Percentiles rank a stretch among this genome's conserved stretches.
Conservation (phyloP, 1,140 invertebrate species). For the Calliphora vicina region DNA sequence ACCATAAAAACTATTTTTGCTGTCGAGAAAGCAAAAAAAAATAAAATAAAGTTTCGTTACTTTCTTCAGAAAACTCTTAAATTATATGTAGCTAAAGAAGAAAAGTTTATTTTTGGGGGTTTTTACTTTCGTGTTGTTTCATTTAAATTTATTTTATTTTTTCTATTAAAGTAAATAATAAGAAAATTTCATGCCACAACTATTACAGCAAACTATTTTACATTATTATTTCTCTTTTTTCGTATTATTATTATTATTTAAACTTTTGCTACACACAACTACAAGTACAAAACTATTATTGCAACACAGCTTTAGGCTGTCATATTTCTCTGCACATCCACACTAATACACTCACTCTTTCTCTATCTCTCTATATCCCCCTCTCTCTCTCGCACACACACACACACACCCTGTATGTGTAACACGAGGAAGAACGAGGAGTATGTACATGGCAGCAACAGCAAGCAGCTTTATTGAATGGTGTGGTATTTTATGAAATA, state of each 20-base stretch:
- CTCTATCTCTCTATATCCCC: not conserved
- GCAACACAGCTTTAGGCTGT: conserved; percentile 29
- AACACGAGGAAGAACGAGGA: not conserved
- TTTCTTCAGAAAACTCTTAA: conserved; percentile 16
- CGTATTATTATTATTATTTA: not conserved
- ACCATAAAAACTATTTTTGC: conserved; percentile 28
- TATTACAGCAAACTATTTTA: conserved; percentile 13
- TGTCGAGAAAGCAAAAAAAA: not conserved
- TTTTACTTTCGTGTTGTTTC: not conserved
- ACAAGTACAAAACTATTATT: conserved; percentile 29
- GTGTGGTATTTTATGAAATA: conserved; percentile 1
- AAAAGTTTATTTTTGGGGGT: conserved; percentile 5
- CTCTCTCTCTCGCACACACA: too few species aligned
- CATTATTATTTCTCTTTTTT: not conserved
- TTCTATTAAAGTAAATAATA: conserved; percentile 27
- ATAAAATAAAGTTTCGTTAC: not conserved
- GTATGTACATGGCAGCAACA: too few species aligned
- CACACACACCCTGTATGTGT: too few species aligned
- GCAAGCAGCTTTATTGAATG: not conserved
- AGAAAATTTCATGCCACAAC: conserved; percentile 32
- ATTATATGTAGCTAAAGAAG: not conserved
- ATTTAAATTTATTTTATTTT: not conserved
- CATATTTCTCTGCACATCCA: not conserved
- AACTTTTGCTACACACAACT: not conserved
- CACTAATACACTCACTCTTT: not conserved